Base-by-base conservation (phyloP, 2,113 vertebrate genomes). In the Oncorhynchus kisutch region DNA sequence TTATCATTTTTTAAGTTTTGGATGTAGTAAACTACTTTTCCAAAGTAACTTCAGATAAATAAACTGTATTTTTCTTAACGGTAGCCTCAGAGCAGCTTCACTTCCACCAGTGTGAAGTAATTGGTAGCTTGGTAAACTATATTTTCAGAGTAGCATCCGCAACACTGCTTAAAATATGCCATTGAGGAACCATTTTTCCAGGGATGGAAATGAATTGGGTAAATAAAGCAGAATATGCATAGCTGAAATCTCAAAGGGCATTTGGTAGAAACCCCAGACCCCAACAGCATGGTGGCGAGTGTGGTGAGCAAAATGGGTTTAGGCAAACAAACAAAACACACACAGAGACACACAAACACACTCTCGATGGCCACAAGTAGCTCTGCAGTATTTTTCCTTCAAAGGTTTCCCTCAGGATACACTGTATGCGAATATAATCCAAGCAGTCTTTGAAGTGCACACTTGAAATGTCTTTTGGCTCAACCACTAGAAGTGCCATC, bases 381-480 rank as follows among this genome's bases (percentile, higher is more conserved):
- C 90, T 88, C 87, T 82, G 87, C 88, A 87, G 78, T 83, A 87
- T 85, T 85, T 90, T 91, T 91, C 88, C 91, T 93, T 93, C 91
- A 93, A 94, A 94, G 91, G 90, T 88, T 85, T 86, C 91, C 92
- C 92, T 88, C 88, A 87, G 93, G 93, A 93, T 87, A 88, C 85
- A 81, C 87, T 89, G 85, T 79, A 86, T 77, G 79, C 70, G 83
- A 86, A 90, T 91, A 91, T 93, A 94, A 94, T 94, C 93, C 92
- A 73, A 85, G 70, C 88, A 54, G 80, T 82, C 92, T 94, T 93
- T 94, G 93, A 94, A 94, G 93, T 92, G 84, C 90, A 84, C 89
- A 86, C 92, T 93, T 85, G 84, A 92, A 92, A 92, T 89, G 89
- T 92, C 89, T 91, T 91, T 91, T 91, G 92, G 92, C 91, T 90